phyloP scores from a whole-genome alignment of 2,113 vertebrate genomes.

The Nycticebus coucang region DNA sequence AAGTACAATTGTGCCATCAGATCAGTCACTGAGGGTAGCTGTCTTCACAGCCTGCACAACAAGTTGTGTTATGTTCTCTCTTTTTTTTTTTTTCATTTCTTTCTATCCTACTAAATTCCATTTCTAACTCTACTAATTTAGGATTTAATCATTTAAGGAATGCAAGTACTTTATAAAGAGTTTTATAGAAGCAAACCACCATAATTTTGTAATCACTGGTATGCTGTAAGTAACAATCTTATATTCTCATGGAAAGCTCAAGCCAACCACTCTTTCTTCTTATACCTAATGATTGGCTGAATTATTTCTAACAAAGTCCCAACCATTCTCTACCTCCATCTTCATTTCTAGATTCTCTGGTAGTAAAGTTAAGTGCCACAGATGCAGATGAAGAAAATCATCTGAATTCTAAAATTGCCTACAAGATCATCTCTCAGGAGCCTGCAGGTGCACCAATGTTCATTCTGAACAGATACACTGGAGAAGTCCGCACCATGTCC shows the following conservation, averaged over 20 bases:
- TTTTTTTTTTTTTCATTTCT: background rate
- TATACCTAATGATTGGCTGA: background rate
- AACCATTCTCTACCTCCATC: background rate
- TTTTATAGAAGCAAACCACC: background rate
- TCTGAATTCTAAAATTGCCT: conserved; percentile 87
- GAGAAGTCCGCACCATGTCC: conserved; percentile 86
- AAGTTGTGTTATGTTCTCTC: background rate
- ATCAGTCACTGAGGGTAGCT: background rate
- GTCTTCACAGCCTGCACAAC: background rate
- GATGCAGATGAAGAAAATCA: conserved; percentile 90
- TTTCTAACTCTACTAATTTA: background rate
- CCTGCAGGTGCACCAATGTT: conserved; percentile 88
- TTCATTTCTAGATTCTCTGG: conserved; percentile 86
- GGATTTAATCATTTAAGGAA: background rate
- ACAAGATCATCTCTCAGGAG: conserved; percentile 87
- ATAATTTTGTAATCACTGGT: background rate
- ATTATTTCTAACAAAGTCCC: conserved; percentile 13
- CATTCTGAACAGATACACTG: conserved; percentile 87
- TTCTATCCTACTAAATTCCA: background rate
- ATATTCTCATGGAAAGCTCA: background rate
- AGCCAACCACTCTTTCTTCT: background rate
- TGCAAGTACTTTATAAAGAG: background rate
- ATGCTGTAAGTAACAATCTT: background rate
- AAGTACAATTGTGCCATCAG: rapidly evolving
- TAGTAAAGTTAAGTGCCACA: conserved; percentile 90